A percentile compares a stretch with the other conserved stretches of the same genome.
Conservation (phyloP, 1,140 invertebrate species). For the Macrobrachium rosenbergii region DNA sequence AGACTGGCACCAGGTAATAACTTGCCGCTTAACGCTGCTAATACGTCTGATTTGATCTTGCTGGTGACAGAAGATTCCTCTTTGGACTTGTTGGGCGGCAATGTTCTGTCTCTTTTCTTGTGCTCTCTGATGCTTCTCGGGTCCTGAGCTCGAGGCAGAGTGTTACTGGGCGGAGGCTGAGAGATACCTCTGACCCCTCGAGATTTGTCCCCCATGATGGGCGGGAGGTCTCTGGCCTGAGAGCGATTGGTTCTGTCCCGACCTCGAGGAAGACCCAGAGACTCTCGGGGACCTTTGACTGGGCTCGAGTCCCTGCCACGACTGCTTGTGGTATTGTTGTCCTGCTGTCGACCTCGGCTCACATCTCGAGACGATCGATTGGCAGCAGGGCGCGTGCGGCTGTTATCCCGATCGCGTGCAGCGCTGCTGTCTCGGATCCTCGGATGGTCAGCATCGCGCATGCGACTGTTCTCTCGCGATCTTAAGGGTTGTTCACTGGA, state of each 20-base stretch:
- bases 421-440: conserved; percentile 31
- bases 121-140: neutral
- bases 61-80: neutral
- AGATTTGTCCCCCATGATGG: conserved; percentile 11
- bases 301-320: conserved; percentile 42
- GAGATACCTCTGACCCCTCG: conserved; percentile 3
- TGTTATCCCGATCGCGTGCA: neutral
- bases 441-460: conserved; percentile 24
- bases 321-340: neutral
- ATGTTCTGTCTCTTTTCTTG: conserved; percentile 29
- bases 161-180: conserved; percentile 35
- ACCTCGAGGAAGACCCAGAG: conserved; percentile 44
- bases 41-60: conserved; percentile 26
- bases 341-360: neutral
- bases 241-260: conserved; percentile 54
- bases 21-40: conserved; percentile 31
- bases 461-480: conserved; percentile 26
- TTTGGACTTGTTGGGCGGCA: conserved; percentile 4
- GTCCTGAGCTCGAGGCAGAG: conserved; percentile 13
- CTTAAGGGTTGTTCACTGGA: neutral
- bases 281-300: conserved; percentile 39
- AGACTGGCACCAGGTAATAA: conserved; percentile 1
- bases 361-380: neutral
- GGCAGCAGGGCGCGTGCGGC: neutral
- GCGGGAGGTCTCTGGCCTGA: conserved; percentile 46